Base-by-base conservation (phyloP, 2,888 invertebrate species). In the Notocelia uddmanniana region DNA sequence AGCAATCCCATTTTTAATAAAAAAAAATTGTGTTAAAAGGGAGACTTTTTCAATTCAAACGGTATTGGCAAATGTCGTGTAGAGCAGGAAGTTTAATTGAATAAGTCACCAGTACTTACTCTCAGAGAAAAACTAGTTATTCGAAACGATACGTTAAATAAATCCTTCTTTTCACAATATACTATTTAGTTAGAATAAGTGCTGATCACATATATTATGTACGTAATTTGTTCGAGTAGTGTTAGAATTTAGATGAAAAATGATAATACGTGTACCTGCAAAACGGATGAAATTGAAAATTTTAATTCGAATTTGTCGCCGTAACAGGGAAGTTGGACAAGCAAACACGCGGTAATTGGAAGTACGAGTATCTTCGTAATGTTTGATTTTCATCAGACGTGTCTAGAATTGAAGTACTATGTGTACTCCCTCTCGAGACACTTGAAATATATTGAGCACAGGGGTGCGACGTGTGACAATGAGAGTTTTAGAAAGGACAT, bases 261-360 rank as follows among this genome's bases (percentile, higher is more conserved):
- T n/a, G n/a, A n/a, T n/a, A n/a, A n/a, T n/a, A n/a, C n/a, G n/a
- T n/a, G n/a, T n/a, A 13, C 50, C 11, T 21, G 21, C 57, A 68
- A 18, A 45, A 31, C 50, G 48, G 31, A 34, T 58, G 58, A 50
- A n/a, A n/a, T n/a, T n/a, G n/a, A n/a, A n/a, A n/a, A n/a, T n/a
- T 48, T 59, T 50, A 37, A 59, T 68, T 68, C 50, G 34, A 37
- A 59, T 60, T 62, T 18, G 60, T 69, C 41, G 11, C 31, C 18
- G 54, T 60, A 52, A 37, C 59, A 37, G 54, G 21, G 19, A 31
- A 45, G 45, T 62, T 63, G 55, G 55, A 31, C 54, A 11, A 31
- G 68, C 54, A 69, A 69, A 69, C 54, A 69, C 60, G 52, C 18
- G 52, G 54, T 69, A 60, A 69, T 69, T 69, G 68, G 54, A 59